Evolutionary conservation across 2,113 vertebrate genomes (phyloP), one percentile per base, ranked within the genome.

Genomic region (Cyphomyrus plagiostoma): DNA sequence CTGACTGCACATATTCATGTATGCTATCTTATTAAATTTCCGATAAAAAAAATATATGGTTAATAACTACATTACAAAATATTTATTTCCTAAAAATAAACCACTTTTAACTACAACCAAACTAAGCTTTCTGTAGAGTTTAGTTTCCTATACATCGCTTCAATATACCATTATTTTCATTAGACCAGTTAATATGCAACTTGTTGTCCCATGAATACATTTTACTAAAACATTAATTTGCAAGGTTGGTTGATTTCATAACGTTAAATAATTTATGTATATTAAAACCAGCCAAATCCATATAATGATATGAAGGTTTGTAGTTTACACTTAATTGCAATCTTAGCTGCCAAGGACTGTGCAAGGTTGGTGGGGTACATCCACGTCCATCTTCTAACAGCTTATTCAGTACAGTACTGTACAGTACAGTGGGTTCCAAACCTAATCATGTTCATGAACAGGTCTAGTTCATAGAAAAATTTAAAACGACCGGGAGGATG

Each of bases 321-420:
- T 49, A 56, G 26, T 21, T 62, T 13, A 45, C 42, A 52, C 84
- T 46, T 9, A 35, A 35, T 39, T 39, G 93, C 90, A 93, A 93
- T 50, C n/a, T 46, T 70, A 89, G 77, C 90, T 90, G 89, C 74
- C 0, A 1, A 88, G 39, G 39, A 7, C 42, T 39, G 90, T 90
- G 90, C 92, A 88, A 89, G 91, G 46, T 90, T 82, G 45, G 74
- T 56, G 8, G 80, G 26, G 52, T 4, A 30, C 8, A 26, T 4
- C 9, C n/a, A 1, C 26, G 1, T 30, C n/a, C n/a, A 70, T 13
- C 62, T 70, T 70, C 62, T 70, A 30, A 30, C n/a, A 70, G 26
- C 3, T 30, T 11, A 70, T 1, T 30, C 26, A 30, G 62, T 30
- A 70, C 10, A 26, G n/a, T 66, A 26, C 58, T 10, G 58, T 66